Percentiles rank a stretch among this genome's conserved stretches.
Conservation (phyloP, 2,797 vertebrate genomes). For the Coluber constrictor region DNA sequence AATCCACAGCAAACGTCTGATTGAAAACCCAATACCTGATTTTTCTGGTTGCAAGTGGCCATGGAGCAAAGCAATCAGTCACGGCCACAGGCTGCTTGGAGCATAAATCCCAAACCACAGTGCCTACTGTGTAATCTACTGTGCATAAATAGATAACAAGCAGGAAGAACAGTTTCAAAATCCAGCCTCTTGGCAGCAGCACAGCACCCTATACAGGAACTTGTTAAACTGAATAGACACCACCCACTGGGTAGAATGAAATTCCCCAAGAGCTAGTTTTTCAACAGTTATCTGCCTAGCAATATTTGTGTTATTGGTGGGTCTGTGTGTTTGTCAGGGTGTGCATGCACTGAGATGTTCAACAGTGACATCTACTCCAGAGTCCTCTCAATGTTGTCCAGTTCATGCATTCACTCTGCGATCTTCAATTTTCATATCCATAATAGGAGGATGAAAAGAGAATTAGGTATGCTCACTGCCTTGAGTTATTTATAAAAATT, state of each 20-base stretch:
- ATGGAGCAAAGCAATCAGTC: neutral
- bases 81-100: neutral
- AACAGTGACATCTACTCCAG: neutral
- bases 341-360: neutral
- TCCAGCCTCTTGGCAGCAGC: neutral
- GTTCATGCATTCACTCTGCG: neutral
- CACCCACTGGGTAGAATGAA: neutral
- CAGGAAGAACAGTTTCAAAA: neutral
- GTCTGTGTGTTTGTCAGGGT: neutral
- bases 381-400: neutral
- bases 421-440: neutral
- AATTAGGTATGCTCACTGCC: neutral
- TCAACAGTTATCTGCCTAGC: neutral
- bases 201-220: slow-evolving; percentile 26
- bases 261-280: neutral
- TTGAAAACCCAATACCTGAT: slow-evolving; percentile 21
- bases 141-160: neutral
- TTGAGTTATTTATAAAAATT: neutral
- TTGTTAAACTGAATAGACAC: slow-evolving; percentile 5
- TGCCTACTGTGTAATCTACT: neutral
- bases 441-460: neutral
- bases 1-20: neutral
- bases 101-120: neutral
- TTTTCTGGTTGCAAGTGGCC: slow-evolving; percentile 19
- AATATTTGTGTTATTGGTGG: neutral